Base-by-base conservation (phyloP, 1,140 invertebrate species). In the Drosophila saltans region DNA sequence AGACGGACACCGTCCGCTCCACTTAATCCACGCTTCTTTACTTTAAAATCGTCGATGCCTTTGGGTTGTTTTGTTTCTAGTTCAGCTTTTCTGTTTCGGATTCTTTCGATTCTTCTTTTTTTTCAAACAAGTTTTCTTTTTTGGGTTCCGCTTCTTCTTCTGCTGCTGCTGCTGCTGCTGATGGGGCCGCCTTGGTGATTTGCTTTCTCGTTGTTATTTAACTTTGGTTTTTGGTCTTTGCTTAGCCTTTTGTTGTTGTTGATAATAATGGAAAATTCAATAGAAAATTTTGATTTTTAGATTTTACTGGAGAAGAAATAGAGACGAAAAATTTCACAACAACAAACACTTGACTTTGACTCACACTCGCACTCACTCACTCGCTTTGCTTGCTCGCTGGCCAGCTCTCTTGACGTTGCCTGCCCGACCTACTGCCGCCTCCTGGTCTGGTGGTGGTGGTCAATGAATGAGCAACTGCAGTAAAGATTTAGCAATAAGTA, bases 101-200 rank as follows among this genome's bases (percentile, higher is more conserved):
- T 75, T 71, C 75, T 71, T 80, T 80, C 66, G 64, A 66, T 61
- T 78, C 66, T 69, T 66, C 57, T 36, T 67, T 80, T 75, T 86
- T 78, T 72, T 60, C 39, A 88, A 88, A 88, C 83, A 89, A 88
- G 83, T 88, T 88, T 88, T 86, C 69, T 82, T 80, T 79, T 79
- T 88, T 78, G 75, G 67, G 63, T 71, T 75, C 72, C 75, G 71
- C 72, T 78, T 72, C 75, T 75, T 72, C 39, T 68, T 24, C 24
- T 72, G 62, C 43, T 70, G 9, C 16, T 16, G 9, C 16, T 16
- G 16, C 26, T 52, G 48, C 45, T 59, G 36, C 65, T 75, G 65
- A 52, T 59, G 11, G 16, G 39, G n/a, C 61, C 26, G 36, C 61
- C 33, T 69, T 60, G 43, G 43, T 69, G 55, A 62, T 66, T 69